Evolutionary conservation across 2,888 invertebrate species (phyloP).

Genomic region (Caenorhabditis uteleia): DNA sequence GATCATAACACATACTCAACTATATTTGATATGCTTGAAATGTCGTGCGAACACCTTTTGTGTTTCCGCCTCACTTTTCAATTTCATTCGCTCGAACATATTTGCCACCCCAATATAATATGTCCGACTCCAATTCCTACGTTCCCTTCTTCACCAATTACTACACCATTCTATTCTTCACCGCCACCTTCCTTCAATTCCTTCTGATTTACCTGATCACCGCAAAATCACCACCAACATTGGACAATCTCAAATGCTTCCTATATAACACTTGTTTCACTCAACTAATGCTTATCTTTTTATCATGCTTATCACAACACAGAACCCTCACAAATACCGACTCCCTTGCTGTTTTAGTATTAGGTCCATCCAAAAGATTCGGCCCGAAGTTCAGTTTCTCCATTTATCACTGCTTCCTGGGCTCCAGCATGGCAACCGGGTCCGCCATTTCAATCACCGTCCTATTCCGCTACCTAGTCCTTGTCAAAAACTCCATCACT

Average conservation of each 20-base stretch:
- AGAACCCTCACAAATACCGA: conserved; percentile 16
- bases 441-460: conserved; percentile 24
- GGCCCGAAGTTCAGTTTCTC: conserved; percentile 19
- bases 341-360: conserved; percentile 13
- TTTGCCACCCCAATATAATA: no score
- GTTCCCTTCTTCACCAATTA: conserved; percentile 29
- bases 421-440: conserved; percentile 3
- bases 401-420: conserved; percentile 31
- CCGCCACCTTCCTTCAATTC: conserved; percentile 13
- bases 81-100: no score
- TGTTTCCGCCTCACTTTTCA: no score
- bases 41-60: no score
- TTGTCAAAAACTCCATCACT: conserved; percentile 14
- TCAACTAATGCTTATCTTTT: conserved; percentile 2
- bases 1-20: neutral
- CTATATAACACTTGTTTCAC: conserved; percentile 24
- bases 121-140: conserved; percentile 17
- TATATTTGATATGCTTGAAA: no score
- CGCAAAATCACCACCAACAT: conserved; percentile 23
- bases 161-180: conserved; percentile 15
- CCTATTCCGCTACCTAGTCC: conserved; percentile 22
- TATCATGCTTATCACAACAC: conserved; percentile 14
- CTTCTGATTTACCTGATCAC: conserved; percentile 21
- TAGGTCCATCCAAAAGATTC: conserved; percentile 19
- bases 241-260: conserved; percentile 24